phyloP scores from a whole-genome alignment of 2,113 vertebrate species.

The Harpagus bidentatus region DNA sequence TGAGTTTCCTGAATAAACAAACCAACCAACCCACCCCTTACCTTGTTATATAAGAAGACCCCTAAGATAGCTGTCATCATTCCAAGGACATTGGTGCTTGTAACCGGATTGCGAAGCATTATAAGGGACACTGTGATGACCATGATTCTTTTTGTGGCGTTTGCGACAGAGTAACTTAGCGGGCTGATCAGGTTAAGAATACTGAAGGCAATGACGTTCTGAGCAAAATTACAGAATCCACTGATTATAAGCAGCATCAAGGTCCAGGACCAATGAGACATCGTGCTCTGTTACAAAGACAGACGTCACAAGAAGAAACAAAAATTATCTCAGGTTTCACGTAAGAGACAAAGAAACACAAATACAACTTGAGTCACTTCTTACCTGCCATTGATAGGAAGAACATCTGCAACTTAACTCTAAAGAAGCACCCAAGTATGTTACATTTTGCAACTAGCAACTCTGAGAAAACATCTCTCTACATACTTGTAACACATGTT shows the following conservation, averaged over 20 bases:
- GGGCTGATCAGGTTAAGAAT: constrained; percentile 95
- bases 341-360: not conserved
- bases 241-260: constrained; percentile 90
- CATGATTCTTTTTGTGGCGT: constrained; percentile 97
- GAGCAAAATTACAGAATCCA: constrained; percentile 97
- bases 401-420: not conserved
- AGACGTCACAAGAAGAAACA: not conserved
- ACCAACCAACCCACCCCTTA: not conserved
- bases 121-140: constrained; percentile 95
- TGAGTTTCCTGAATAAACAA: fast-evolving
- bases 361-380: not conserved
- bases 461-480: not conserved
- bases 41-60: constrained; percentile 97
- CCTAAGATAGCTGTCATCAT: constrained; percentile 97
- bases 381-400: not conserved
- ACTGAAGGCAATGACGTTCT: constrained; percentile 97
- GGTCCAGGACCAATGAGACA: constrained; percentile 85
- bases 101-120: constrained; percentile 94
- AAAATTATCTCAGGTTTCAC: not conserved
- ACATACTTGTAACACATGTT: fast-evolving
- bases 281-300: constrained; percentile 67
- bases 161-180: constrained; percentile 94
- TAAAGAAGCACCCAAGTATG: fast-evolving
- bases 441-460: not conserved
- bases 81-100: constrained; percentile 87